These are phyloP conservation scores for Neoaliturus tenellus DNA, from an alignment of 2,888 invertebrate species.

Conservation along the genomic window DNA sequence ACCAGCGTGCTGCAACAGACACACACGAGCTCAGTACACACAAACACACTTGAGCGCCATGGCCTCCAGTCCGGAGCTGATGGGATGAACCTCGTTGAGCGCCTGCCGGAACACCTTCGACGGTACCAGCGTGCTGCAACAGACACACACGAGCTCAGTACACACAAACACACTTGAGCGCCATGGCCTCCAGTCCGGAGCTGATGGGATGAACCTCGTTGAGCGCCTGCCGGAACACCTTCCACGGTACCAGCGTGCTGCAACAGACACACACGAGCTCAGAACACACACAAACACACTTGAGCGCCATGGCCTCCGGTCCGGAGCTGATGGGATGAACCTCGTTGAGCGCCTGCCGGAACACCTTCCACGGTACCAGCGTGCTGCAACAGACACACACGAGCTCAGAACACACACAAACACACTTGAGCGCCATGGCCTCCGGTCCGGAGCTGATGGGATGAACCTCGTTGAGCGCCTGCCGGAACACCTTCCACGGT, in stretches of 20 bases:
- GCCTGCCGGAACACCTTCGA: conserved; percentile 98
- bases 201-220: conserved; percentile 97
- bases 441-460: conserved; percentile 96
- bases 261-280: conserved; percentile 64
- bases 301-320: conserved; percentile 98
- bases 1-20: conserved; percentile 90
- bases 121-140: conserved; percentile 93
- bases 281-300: conserved; percentile 88
- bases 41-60: conserved; percentile 99
- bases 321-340: conserved; percentile 97
- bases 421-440: conserved; percentile 99
- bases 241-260: conserved; percentile 99
- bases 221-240: conserved; percentile 94
- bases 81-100: conserved; percentile 95
- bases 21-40: conserved; percentile 96
- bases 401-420: conserved; percentile 99
- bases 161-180: conserved; percentile 99
- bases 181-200: conserved; percentile 98
- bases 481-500: conserved; percentile 97
- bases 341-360: conserved; percentile 94
- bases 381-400: conserved; percentile 85
- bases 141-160: conserved; percentile 91
- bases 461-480: conserved; percentile 96
- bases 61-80: conserved; percentile 96
- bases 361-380: conserved; percentile 98